Conservation (phyloP, 2,888 invertebrate species). For the Strigamia crassipes region DNA sequence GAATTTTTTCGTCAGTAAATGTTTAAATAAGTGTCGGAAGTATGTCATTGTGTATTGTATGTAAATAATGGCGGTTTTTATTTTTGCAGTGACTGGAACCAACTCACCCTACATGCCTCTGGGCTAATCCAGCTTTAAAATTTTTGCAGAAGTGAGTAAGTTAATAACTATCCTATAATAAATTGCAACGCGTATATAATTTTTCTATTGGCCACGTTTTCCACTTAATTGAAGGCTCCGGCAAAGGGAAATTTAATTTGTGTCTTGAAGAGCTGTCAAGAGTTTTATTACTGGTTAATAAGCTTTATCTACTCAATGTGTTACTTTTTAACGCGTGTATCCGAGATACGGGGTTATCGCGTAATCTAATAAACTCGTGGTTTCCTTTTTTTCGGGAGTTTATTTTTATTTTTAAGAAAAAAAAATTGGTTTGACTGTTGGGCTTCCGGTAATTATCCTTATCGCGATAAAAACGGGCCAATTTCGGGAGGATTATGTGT, state of each 20-base stretch:
- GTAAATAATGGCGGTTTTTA: not conserved
- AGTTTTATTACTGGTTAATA: not conserved
- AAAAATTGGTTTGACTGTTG: not conserved
- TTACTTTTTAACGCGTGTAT: not conserved
- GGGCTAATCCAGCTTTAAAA: constrained; percentile 20
- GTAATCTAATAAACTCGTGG: not conserved
- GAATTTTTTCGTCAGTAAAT: too few relatives aligned
- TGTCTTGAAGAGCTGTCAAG: constrained; percentile 7
- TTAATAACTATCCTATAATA: not conserved
- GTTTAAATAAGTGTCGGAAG: not conserved
- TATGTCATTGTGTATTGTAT: not conserved
- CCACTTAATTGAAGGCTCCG: not conserved
- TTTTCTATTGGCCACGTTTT: not conserved
- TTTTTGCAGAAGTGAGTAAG: constrained; percentile 1
- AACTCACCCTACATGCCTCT: constrained; percentile 4
- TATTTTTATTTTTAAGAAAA: too few relatives aligned
- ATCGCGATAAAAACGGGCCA: too few relatives aligned
- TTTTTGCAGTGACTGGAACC: constrained; percentile 28
- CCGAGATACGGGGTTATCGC: not conserved
- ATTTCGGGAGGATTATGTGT: too few relatives aligned
- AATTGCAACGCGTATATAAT: not conserved
- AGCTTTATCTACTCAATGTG: not conserved
- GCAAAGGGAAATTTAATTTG: not conserved
- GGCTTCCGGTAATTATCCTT: too few relatives aligned
- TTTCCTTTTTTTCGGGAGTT: not conserved